Conservation (phyloP, 2,888 invertebrate genomes). For the Drosophila bunnanda region DNA sequence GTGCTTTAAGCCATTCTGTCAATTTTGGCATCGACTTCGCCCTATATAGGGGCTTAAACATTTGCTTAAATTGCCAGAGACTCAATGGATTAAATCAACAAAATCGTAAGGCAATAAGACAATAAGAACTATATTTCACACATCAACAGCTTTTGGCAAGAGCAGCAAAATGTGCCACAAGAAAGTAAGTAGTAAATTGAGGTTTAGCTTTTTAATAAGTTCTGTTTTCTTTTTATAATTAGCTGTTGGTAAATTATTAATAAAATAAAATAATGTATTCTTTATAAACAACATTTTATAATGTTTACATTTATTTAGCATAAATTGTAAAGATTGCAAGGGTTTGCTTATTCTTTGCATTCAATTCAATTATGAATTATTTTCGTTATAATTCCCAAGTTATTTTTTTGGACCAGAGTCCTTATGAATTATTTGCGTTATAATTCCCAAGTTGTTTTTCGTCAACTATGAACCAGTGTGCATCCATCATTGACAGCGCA, state of each 20-base stretch:
- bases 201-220: background rate
- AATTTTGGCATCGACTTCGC: background rate
- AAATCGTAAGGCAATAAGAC: background rate
- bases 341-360: background rate
- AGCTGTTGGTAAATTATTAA: background rate
- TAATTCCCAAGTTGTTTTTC: constrained; percentile 19
- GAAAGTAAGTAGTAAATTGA: background rate
- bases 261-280: background rate
- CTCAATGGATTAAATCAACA: constrained; percentile 21
- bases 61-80: constrained; percentile 4
- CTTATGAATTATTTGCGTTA: background rate
- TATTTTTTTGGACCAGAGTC: background rate
- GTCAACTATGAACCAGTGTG: constrained; percentile 24
- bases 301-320: background rate
- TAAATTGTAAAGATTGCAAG: background rate
- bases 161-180: background rate
- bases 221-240: background rate
- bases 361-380: background rate
- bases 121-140: background rate
- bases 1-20: constrained; percentile 1
- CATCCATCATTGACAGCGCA: constrained; percentile 40
- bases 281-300: too few species aligned
- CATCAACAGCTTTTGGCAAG: background rate
- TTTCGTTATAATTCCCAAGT: constrained; percentile 19
- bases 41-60: constrained; percentile 13